phyloP scores from a whole-genome alignment of 2,797 vertebrate genomes.

The Okamejei kenojei region DNA sequence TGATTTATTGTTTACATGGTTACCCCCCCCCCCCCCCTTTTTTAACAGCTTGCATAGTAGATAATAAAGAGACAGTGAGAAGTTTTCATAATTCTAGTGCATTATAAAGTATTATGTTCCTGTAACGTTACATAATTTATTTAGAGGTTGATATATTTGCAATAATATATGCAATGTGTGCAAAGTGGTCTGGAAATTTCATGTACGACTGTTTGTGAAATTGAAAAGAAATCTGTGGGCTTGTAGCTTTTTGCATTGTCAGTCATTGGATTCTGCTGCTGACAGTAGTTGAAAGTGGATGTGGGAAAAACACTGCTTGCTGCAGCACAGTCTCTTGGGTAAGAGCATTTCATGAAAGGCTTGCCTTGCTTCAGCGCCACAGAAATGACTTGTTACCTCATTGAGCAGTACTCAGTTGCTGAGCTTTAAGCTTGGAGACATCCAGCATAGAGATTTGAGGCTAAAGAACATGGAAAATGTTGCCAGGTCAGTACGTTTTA shows the following conservation, averaged over 20 bases:
- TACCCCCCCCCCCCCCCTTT: not conserved
- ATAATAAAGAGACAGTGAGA: constrained; percentile 8
- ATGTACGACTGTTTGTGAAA: constrained; percentile 4
- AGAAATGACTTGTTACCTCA: constrained; percentile 30
- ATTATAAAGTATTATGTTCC: not conserved
- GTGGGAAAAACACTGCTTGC: constrained; percentile 5
- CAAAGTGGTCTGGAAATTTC: constrained; percentile 14
- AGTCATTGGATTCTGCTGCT: constrained; percentile 21
- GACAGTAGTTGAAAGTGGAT: constrained; percentile 2
- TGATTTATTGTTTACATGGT: not conserved
- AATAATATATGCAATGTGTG: not conserved
- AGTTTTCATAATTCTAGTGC: not conserved
- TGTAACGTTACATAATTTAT: too few relatives aligned
- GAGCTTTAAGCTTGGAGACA: constrained; percentile 30
- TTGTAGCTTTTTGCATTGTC: not conserved
- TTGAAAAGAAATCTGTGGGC: not conserved
- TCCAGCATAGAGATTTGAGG: not conserved
- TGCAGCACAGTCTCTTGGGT: constrained; percentile 33
- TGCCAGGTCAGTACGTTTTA: constrained; percentile 54
- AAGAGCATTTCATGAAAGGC: constrained; percentile 9
- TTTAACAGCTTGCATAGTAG: not conserved
- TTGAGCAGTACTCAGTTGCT: constrained; percentile 24
- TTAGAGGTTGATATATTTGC: not conserved
- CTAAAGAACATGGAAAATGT: constrained; percentile 60
- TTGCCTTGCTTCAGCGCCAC: constrained; percentile 23